Evolutionary conservation across 2,888 invertebrate species (phyloP), one percentile per base, ranked within the genome.

Genomic region (Alviniconcha strummeri): DNA sequence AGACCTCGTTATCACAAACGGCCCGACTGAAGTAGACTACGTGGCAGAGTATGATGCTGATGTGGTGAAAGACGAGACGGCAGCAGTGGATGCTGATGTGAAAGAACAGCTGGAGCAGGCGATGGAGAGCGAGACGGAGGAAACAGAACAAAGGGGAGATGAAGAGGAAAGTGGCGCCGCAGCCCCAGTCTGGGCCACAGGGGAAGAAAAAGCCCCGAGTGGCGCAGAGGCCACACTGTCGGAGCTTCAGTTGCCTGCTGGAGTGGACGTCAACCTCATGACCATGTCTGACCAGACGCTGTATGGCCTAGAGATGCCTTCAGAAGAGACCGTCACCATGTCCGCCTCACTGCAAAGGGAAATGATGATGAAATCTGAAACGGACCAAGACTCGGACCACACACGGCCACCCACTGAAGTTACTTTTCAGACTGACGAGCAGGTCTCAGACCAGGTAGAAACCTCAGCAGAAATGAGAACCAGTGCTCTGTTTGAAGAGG

Each of bases 11-110:
- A 81, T 91, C 36, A 88, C 89, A 52, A 95, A 95, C 93, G 95
- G 95, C 15, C 95, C 95, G 81, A 94, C 94, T 77, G 95, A 95
- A 92, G 94, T 95, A 71, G 95, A 95, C 52, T 95, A 94, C 88
- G 92, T 93, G 82, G 94, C 94, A 55, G 94, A 94, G 89, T 90
- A 90, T 84, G 92, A 92, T 85, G 81, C 87, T 19, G 90, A 89
- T 36, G 81, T 84, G 64, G 83, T 54, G 54, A 64, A 17, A 78
- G 74, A 60, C 5, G 54, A 69, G 54, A 72, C 4, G 56, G 7
- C 13, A 11, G 71, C 60, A 15, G 19, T 55, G 9, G 67, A 52
- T 36, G n/a, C 69, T 36, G 81, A 84, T n/a, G 82, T 36, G 17
- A 80, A 85, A 64, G 75, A 80, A 55, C 79, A 6, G 55, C 4